Percentiles rank a stretch among this genome's conserved stretches.
phyloP scores from a whole-genome alignment of 30 jellyfish, hydroid and myxozoan genomes.

The Mastigias papua region DNA sequence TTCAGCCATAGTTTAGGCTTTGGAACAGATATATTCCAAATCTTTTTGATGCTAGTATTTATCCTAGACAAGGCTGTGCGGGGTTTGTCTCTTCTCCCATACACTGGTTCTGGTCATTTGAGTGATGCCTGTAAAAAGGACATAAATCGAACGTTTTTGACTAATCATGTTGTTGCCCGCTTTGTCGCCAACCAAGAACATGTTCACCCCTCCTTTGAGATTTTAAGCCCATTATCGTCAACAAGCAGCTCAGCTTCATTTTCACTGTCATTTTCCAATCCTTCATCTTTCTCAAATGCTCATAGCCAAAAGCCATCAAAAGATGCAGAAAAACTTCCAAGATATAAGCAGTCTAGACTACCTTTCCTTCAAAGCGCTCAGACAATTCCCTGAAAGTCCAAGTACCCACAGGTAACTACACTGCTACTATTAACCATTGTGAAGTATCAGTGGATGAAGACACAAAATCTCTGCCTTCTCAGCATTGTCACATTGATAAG shows the following conservation, averaged over 20 bases:
- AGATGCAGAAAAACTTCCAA: neutral
- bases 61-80: neutral
- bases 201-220: neutral
- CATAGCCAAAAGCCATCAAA: neutral
- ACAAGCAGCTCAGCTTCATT: neutral
- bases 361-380: constrained; percentile 2
- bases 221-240: neutral
- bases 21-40: neutral
- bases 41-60: neutral
- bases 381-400: neutral
- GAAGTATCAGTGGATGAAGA: neutral
- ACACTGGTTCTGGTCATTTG: neutral
- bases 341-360: neutral
- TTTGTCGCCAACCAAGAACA: neutral
- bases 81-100: neutral
- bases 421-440: neutral
- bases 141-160: neutral
- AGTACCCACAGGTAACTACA: neutral
- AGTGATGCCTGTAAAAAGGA: neutral
- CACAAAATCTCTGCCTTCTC: neutral
- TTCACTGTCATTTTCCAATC: neutral
- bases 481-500: constrained; percentile 7
- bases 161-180: neutral
- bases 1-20: no score
- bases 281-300: neutral